Percentiles rank a stretch among this genome's conserved stretches.
phyloP scores from a whole-genome alignment of 2,888 invertebrate species.

The Andrena hattorfiana region DNA sequence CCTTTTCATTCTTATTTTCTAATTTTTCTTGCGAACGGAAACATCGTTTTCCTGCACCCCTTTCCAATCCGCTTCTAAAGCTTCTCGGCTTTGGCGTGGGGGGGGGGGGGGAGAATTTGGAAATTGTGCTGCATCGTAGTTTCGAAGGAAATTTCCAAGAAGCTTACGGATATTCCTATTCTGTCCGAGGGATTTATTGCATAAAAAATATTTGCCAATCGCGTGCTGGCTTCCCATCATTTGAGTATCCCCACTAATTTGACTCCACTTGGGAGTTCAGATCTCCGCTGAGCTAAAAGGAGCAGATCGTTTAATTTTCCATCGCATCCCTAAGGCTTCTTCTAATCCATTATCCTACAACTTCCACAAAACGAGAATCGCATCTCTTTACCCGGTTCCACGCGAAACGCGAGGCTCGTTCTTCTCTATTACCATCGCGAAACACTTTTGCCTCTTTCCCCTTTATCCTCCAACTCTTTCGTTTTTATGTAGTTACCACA shows the following conservation, averaged over 20 bases:
- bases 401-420: not conserved
- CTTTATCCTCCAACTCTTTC: not conserved
- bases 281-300: not conserved
- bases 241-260: not conserved
- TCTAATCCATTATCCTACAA: not conserved
- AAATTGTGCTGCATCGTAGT: no score
- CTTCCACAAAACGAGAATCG: not conserved
- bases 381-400: not conserved
- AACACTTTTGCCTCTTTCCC: conserved; percentile 15
- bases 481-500: conserved; percentile 19
- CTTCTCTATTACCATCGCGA: conserved; percentile 35
- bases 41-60: not conserved
- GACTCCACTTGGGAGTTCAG: not conserved
- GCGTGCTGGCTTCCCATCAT: no score
- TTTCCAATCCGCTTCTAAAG: not conserved
- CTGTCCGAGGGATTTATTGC: no score
- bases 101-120: no score
- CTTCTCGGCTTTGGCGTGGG: not conserved
- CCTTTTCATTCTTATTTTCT: not conserved
- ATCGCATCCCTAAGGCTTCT: not conserved
- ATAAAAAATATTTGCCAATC: no score
- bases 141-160: no score
- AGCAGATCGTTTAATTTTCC: not conserved
- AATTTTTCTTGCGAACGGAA: conserved; percentile 11
- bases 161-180: no score